Evolutionary conservation across 1,140 invertebrate genomes (phyloP), one percentile per base, ranked within the genome.

Genomic region (Zaprionus taronus): DNA sequence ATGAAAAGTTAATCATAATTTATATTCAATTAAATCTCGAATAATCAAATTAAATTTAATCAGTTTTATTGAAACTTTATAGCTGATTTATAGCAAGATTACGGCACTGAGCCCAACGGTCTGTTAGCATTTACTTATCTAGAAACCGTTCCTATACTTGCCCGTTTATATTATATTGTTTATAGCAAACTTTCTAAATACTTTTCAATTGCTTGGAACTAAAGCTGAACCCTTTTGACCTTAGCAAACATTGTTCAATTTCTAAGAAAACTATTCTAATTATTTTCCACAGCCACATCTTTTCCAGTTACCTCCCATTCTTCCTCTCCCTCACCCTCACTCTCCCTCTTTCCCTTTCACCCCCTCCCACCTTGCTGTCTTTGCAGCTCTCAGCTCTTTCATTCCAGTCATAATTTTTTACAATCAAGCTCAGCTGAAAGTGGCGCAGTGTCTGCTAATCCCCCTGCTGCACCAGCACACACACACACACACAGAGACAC

Each of bases 361-460:
- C 12, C 11, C 2, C 9, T 4, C 1, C 20, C 47, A 12, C 2
- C 20, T 4, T 47, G 41, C 47, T 22, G 17, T 22, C 47, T 51
- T 51, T 14, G 22, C 47, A 51, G 47, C 20, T 51, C 38, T n/a
- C 47, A 51, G 12, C 20, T 24, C 47, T 22, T 51, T 51, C 47
- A 20, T 24, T 20, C 20, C 20, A 24, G 20, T 51, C 47, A 51
- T 51, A 51, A 51, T 51, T 51, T 51, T 51, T 24, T 51, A 51
- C 20, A 51, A 51, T 51, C 47, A 51, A 24, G 47, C 17, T 20
- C 20, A 51, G 47, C 47, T 24, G 47, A 51, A 51, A 51, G 47
- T 51, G 47, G 47, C 47, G 47, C 47, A 51, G 47, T 51, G 17
- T 14, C 47, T 51, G 47, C 47, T 51, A 51, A 51, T 51, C 47